Conservation (phyloP, 1,140 invertebrate genomes). For the Carposina sasakii region DNA sequence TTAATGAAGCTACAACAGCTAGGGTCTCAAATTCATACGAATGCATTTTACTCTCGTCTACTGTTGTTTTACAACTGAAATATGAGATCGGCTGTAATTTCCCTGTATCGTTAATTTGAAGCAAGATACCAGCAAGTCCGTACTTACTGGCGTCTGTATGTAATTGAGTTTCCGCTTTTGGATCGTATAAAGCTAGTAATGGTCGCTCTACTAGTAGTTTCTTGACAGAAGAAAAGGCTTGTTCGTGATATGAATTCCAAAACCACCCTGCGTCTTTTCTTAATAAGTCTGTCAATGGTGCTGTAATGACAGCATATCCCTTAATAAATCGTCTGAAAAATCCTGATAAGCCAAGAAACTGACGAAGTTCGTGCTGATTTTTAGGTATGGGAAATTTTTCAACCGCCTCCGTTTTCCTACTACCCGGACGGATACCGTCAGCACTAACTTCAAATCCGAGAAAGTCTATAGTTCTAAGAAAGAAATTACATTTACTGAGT, state of each 20-base stretch:
- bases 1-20: not conserved
- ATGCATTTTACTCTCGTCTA: not conserved
- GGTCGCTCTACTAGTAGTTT: conserved; percentile 12
- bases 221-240: conserved; percentile 27
- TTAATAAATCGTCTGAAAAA: conserved; percentile 34
- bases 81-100: not conserved
- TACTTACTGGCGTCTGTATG: conserved; percentile 8
- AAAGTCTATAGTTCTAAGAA: conserved; percentile 18
- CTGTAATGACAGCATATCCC: conserved; percentile 27
- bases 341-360: conserved; percentile 32
- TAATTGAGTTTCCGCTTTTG: conserved; percentile 17
- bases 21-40: conserved; percentile 2
- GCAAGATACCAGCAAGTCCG: conserved; percentile 28
- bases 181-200: conserved; percentile 20
- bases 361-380: conserved; percentile 29
- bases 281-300: conserved; percentile 28
- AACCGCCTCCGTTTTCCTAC: conserved; percentile 26
- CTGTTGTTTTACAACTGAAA: not conserved
- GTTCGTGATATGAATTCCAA: conserved; percentile 33
- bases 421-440: conserved; percentile 22
- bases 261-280: conserved; percentile 27
- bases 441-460: conserved; percentile 20
- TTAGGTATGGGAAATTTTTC: conserved; percentile 19
- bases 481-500: conserved; percentile 8
- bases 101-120: not conserved